These are phyloP conservation scores for Callospermophilus lateralis DNA, from an alignment of 2,113 vertebrate species.

Conservation along the genomic window DNA sequence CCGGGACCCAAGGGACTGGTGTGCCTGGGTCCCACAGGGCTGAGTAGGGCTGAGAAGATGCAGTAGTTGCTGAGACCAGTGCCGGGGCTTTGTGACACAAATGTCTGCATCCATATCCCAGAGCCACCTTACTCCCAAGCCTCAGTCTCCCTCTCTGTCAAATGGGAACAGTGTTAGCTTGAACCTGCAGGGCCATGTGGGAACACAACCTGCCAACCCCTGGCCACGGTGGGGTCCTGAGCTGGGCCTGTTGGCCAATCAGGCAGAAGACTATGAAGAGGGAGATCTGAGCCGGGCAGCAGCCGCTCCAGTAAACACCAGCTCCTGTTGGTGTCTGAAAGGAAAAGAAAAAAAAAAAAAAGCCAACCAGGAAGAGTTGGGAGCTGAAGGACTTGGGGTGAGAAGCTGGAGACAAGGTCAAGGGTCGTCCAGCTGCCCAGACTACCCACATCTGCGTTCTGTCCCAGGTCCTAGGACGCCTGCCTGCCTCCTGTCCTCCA, in stretches of 20 bases:
- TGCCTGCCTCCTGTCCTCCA: background rate
- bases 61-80: background rate
- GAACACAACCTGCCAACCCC: accelerated
- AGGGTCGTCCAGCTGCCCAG: background rate
- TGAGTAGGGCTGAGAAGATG: too few relatives aligned
- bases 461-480: background rate
- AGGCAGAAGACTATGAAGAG: background rate
- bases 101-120: background rate
- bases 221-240: background rate
- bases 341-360: background rate
- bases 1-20: accelerated
- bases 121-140: background rate
- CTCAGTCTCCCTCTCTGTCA: background rate
- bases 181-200: too few relatives aligned
- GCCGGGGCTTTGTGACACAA: background rate
- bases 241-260: background rate
- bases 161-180: background rate
- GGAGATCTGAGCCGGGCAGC: background rate
- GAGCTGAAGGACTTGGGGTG: background rate
- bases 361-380: background rate
- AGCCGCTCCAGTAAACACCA: background rate
- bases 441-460: slow-evolving; percentile 54
- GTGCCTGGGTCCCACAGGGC: background rate
- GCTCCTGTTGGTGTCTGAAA: background rate
- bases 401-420: background rate